These are phyloP conservation scores for Hylaea fasciaria DNA, from an alignment of 2,888 invertebrate genomes.

Conservation along the genomic window DNA sequence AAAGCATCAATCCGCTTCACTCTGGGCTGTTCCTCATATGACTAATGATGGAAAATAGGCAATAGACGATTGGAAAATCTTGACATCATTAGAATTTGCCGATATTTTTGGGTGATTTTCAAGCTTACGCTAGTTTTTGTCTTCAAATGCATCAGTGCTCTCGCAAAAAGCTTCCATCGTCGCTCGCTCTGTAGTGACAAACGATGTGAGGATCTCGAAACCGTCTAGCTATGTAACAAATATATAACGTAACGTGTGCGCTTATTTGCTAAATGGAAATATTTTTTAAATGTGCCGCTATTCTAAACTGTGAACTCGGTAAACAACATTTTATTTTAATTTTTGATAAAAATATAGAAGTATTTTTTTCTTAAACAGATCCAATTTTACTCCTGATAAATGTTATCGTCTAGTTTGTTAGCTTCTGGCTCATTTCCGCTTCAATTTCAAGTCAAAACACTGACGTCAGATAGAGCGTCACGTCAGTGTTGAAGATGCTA, in stretches of 20 bases:
- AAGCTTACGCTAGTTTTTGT: slow-evolving; percentile 32
- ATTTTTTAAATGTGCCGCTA: neutral
- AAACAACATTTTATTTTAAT: neutral
- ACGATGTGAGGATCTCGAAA: slow-evolving; percentile 73
- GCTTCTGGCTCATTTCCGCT: neutral
- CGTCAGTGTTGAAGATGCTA: slow-evolving; percentile 60
- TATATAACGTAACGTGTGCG: neutral
- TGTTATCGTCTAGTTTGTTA: too few relatives aligned
- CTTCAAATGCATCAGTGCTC: slow-evolving; percentile 35
- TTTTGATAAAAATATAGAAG: too few relatives aligned
- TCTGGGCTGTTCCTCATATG: slow-evolving; percentile 6
- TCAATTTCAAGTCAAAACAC: slow-evolving; percentile 64
- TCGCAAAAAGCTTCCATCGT: slow-evolving; percentile 70
- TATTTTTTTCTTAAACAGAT: too few relatives aligned
- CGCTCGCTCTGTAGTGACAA: slow-evolving; percentile 68
- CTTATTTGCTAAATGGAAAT: neutral
- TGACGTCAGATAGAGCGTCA: slow-evolving; percentile 54
- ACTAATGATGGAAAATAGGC: slow-evolving; percentile 24
- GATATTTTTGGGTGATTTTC: slow-evolving; percentile 14
- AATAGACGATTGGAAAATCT: slow-evolving; percentile 17
- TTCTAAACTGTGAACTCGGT: neutral
- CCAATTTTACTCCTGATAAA: too few relatives aligned
- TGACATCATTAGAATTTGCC: slow-evolving; percentile 15
- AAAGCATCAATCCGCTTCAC: neutral
- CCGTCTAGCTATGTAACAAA: slow-evolving; percentile 40